A percentile compares a stretch with the other conserved stretches of the same genome.
These are phyloP conservation scores for Encarsia formosa DNA, from an alignment of 2,888 invertebrate genomes.

Conservation along the genomic window DNA sequence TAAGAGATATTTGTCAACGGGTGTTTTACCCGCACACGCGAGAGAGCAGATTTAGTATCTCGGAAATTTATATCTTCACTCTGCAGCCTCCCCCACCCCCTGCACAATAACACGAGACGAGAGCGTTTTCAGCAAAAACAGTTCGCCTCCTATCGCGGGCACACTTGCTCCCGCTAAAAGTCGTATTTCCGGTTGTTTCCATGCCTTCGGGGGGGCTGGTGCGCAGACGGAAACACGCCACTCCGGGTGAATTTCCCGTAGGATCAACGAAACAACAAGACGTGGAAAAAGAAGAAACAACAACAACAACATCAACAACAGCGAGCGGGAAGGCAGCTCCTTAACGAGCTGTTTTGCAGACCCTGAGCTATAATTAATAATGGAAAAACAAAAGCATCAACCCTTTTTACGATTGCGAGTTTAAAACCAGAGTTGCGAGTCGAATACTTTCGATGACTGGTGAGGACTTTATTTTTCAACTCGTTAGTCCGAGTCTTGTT, in stretches of 20 bases:
- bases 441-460: too few species aligned
- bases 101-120: conserved; percentile 14
- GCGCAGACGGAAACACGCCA: conserved; percentile 12
- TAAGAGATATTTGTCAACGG: conserved; percentile 7
- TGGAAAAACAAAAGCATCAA: too few species aligned
- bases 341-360: too few species aligned
- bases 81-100: not conserved
- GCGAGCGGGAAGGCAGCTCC: too few species aligned
- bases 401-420: too few species aligned
- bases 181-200: conserved; percentile 18
- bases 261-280: conserved; percentile 10
- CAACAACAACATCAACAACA: too few species aligned
- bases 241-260: conserved; percentile 23
- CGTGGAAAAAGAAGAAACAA: conserved; percentile 5
- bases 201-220: conserved; percentile 11
- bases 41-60: conserved; percentile 13
- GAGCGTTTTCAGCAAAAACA: conserved; percentile 15
- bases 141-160: not conserved
- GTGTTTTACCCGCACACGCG: conserved; percentile 3
- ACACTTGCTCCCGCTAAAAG: conserved; percentile 9
- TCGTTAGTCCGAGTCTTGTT: too few species aligned
- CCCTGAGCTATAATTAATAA: too few species aligned
- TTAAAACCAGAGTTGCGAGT: too few species aligned
- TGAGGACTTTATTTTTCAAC: too few species aligned
- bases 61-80: conserved; percentile 15